Evolutionary conservation across 2,113 vertebrate genomes (phyloP).

Genomic region (Dasyurus viverrinus): DNA sequence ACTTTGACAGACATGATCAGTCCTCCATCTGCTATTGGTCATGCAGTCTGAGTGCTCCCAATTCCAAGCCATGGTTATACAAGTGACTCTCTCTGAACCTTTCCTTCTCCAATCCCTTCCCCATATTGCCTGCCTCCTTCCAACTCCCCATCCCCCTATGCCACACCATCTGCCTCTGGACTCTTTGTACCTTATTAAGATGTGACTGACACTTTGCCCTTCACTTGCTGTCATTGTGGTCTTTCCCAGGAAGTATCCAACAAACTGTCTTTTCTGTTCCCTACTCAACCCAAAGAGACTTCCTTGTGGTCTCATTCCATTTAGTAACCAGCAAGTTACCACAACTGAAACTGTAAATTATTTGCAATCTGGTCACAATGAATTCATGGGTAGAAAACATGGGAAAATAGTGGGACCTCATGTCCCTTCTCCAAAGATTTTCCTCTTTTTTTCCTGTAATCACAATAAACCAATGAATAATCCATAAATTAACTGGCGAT

Average conservation of each 20-base stretch:
- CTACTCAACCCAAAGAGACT: background rate
- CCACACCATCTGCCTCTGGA: background rate
- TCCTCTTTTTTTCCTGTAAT: background rate
- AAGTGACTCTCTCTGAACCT: background rate
- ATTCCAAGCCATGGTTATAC: background rate
- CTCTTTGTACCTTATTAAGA: background rate
- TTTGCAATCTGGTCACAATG: background rate
- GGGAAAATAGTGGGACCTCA: background rate
- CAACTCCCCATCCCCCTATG: background rate
- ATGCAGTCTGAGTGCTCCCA: background rate
- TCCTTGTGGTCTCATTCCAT: background rate
- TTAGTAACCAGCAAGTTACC: background rate
- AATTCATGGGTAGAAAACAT: background rate
- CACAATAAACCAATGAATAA: background rate
- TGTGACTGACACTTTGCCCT: background rate
- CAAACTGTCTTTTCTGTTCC: background rate
- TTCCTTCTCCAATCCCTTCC: too few species aligned
- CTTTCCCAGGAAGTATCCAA: background rate
- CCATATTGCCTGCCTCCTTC: background rate
- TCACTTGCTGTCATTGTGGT: background rate
- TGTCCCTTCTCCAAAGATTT: background rate
- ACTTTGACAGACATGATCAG: background rate
- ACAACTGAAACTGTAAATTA: background rate
- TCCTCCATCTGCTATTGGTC: background rate
- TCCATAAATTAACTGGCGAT: background rate